Base-by-base conservation (phyloP, 2,888 invertebrate genomes). In the Pseudeuparius sepicola region DNA sequence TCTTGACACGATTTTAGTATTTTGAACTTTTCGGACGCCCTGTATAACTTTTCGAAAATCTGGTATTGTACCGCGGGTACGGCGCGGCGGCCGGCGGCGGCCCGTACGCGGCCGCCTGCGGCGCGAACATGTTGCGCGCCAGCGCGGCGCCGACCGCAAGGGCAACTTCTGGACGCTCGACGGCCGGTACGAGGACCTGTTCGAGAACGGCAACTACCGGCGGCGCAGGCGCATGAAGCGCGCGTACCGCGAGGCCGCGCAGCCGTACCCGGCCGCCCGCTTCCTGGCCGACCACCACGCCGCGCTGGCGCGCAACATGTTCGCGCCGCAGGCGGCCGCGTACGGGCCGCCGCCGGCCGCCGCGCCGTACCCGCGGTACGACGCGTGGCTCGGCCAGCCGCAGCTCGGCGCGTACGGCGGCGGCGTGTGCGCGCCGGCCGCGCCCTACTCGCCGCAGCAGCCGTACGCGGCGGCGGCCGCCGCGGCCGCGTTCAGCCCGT, bases 131-230 rank as follows among this genome's bases (percentile, higher is more conserved):
- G 77, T 85, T 28, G 79, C 85, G 0, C 65, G 87, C 20, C 89
- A 90, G 54, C 87, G 86, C 3, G 82, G 83, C 11, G 86, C 83
- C 1, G 90, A 90, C 53, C 66, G 84, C 23, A 89, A 89, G 59
- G 90, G 88, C 24, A 89, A 89, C 59, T 87, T 78, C 57, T 92
- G 90, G 90, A 82, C 79, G 1, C 65, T 90, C 37, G 85, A 85
- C 66, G 79, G 85, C 1, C 75, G 77, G 50, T 84, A 78, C 58
- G 78, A 79, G 35, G 80, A 87, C 53, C 89, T 90, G 88, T 92
- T 90, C 60, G 89, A 90, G 63, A 84, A 88, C 51, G 88, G 88
- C 2, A 90, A 92, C 65, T 90, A 75, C 63, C 71, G 82, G 42
- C 66, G 90, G 42, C 70, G 90, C 45, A 70, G 84, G 48, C 66